Evolutionary conservation across 2,797 vertebrate genomes (phyloP).

Genomic region (Danio kyathit): DNA sequence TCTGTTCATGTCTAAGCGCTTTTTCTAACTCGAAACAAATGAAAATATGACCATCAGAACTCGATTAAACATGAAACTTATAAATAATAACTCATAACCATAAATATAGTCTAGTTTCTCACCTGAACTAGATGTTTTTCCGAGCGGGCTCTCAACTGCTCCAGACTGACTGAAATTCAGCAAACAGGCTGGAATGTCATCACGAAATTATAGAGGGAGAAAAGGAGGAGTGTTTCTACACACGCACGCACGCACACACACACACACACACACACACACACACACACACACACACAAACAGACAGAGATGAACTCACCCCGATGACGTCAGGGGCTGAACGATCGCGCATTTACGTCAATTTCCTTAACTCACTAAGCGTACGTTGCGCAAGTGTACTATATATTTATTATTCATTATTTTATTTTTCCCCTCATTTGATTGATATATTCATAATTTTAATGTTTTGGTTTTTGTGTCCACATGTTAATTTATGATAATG

Average conservation of each 20-base stretch:
- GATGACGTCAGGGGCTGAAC: background rate
- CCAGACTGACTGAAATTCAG: background rate
- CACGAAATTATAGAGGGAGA: background rate
- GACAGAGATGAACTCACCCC: background rate
- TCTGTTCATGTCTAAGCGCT: background rate
- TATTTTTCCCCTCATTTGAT: too few species aligned
- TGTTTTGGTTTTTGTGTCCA: too few species aligned
- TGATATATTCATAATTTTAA: too few species aligned
- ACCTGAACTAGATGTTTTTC: conserved; percentile 9
- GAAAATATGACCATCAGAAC: background rate
- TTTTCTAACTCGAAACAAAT: background rate
- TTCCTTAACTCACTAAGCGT: background rate
- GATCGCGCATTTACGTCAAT: background rate
- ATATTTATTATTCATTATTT: too few species aligned
- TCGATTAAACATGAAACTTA: background rate
- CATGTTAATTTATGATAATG: too few species aligned
- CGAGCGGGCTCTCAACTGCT: background rate
- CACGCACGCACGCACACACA: background rate
- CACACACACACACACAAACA: background rate
- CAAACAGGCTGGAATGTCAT: background rate
- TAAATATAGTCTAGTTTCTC: background rate
- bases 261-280: background rate
- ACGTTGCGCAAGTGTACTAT: too few species aligned
- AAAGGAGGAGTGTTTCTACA: background rate
- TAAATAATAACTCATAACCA: too few species aligned